Evolutionary conservation across 1,140 invertebrate species (phyloP).

Genomic region (Lordiphosa clarofinis): DNA sequence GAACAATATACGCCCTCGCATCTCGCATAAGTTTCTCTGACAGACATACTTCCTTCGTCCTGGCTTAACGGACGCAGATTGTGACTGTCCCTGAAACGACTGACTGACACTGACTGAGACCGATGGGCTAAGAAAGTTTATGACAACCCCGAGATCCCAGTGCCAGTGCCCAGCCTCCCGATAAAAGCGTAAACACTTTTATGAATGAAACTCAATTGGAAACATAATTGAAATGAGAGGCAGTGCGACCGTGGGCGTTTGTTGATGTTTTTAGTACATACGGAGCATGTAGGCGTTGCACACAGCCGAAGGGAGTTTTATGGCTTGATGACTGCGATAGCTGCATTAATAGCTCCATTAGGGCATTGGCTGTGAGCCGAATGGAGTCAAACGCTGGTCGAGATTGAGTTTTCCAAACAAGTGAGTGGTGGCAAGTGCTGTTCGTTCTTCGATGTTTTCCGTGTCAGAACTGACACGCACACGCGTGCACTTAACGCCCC

Average conservation of each 20-base stretch:
- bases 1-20: too few relatives aligned
- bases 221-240: conserved; percentile 30
- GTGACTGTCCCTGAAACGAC: too few relatives aligned
- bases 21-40: too few relatives aligned
- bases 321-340: conserved; percentile 2
- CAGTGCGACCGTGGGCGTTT: conserved; percentile 51
- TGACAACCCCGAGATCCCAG: too few relatives aligned
- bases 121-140: too few relatives aligned
- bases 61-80: too few relatives aligned
- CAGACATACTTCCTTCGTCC: too few relatives aligned
- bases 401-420: too few relatives aligned
- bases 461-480: conserved; percentile 10
- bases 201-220: conserved; percentile 64
- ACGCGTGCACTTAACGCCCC: conserved; percentile 30
- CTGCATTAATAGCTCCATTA: conserved; percentile 45
- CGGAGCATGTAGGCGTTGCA: conserved; percentile 1
- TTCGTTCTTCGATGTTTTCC: too few relatives aligned
- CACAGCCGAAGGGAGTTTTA: neutral
- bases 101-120: too few relatives aligned
- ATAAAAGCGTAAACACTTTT: conserved; percentile 48
- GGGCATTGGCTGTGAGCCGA: conserved; percentile 25
- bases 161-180: neutral
- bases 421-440: too few relatives aligned
- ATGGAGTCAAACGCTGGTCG: neutral
- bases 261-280: conserved; percentile 51